Base-by-base conservation (phyloP, 35 echinoderm and acorn worm genomes). In the Apostichopus californicus region DNA sequence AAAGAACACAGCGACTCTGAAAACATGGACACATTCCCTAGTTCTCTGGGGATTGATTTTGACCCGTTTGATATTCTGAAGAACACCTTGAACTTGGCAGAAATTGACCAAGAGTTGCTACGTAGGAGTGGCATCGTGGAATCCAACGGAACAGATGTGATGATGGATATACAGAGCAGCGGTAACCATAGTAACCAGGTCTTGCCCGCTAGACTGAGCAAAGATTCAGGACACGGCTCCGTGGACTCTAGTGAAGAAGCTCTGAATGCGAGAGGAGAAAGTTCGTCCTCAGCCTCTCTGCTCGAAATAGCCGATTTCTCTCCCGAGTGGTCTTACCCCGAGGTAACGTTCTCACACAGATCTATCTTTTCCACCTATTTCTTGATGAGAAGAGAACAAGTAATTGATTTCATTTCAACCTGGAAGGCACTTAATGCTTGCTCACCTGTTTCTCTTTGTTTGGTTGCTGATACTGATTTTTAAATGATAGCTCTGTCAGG, bases 311-410 rank as follows among this genome's bases (percentile, higher is more conserved):
- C 97, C 8, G 97, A 99, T 63, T 99, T 96, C 59, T 99, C 95
- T 10, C 97, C 97, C 0, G 97, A 96, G 78, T 99, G 97, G 95
- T 99, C 97, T 22, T 99, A 99, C 57, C 95, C 97, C n/a, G 97
- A 99, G 97, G 97, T 99, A 92, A 85, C 57, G 52, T 85, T 61
- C 12, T 61, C 12, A 61, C 58, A 46, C 34, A 46, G 0, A 46
- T 46, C 3, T 46, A 46, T 46, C 34, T 46, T 46, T 46, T 46
- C 34, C 34, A 46, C 34, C 34, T 46, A 3, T 46, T 46, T 46
- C 34, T 3, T 46, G 34, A 46, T 5, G 12, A 61, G 12, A 61
- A 8, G 12, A 61, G 12, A 61, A 61, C 12, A 61, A 61, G 12
- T 61, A 61, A 61, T 61, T 61, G 34, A 46, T 46, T 46, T 46